Conservation (phyloP, 2,113 vertebrate genomes). For the Triplophysa rosa region DNA sequence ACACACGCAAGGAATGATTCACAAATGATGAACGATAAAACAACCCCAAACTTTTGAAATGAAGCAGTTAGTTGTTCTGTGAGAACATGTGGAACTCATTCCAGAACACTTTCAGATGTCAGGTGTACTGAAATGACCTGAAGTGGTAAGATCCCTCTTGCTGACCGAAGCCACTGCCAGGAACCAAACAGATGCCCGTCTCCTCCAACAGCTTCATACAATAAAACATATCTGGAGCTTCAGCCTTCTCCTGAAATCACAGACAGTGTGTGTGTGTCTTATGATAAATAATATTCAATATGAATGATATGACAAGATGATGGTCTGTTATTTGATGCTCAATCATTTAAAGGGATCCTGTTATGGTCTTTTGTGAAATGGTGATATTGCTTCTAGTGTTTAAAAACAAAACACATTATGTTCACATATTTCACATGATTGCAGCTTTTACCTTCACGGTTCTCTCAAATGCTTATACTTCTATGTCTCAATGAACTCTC, state of each 20-base stretch:
- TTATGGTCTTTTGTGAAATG: no score
- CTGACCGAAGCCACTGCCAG: constrained; percentile 83
- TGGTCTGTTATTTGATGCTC: no score
- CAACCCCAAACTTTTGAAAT: background rate
- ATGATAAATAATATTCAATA: background rate
- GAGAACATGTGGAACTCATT: background rate
- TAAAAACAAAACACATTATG: no score
- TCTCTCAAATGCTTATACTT: no score
- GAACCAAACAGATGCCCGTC: constrained; percentile 82
- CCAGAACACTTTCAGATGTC: background rate
- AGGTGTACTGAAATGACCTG: constrained; percentile 63
- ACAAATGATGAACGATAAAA: background rate
- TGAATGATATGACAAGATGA: no score
- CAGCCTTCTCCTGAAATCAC: constrained; percentile 68
- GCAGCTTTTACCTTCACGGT: no score
- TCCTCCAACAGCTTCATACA: constrained; percentile 79
- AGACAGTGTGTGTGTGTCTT: constrained; percentile 27
- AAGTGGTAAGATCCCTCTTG: constrained; percentile 80
- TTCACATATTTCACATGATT: no score
- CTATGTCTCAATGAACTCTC: no score
- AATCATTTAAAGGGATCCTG: no score
- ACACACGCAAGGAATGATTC: background rate
- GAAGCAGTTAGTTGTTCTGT: background rate
- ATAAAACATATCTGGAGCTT: constrained; percentile 82
- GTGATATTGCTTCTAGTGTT: no score